Evolutionary conservation across 2,113 vertebrate genomes (phyloP).

Genomic region (Lepisosteus oculatus): DNA sequence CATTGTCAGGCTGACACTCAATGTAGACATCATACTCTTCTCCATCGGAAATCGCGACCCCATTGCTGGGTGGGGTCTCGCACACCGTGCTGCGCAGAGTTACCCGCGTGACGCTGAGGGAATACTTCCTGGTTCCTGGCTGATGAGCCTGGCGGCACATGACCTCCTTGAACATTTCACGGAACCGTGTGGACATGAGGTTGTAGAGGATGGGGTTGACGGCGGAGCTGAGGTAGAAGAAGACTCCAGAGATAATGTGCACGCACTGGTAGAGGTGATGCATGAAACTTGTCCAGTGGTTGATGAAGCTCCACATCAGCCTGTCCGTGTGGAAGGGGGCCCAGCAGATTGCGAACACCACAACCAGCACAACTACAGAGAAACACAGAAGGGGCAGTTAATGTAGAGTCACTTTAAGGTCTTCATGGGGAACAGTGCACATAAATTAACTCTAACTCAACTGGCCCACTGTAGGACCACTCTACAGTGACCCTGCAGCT

Average conservation of each 20-base stretch:
- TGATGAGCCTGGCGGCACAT: slow-evolving; percentile 59
- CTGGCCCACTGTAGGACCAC: too few species aligned
- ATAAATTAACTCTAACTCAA: too few species aligned
- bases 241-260: slow-evolving; percentile 81
- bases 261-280: slow-evolving; percentile 72
- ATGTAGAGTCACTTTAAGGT: too few species aligned
- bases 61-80: slow-evolving; percentile 52
- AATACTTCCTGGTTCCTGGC: slow-evolving; percentile 41
- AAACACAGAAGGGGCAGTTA: neutral
- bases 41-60: slow-evolving; percentile 27
- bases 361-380: slow-evolving; percentile 78
- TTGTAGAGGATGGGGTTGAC: slow-evolving; percentile 91
- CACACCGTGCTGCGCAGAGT: slow-evolving; percentile 76
- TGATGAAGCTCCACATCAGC: slow-evolving; percentile 88
- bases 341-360: slow-evolving; percentile 93
- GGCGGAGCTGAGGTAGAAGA: slow-evolving; percentile 89
- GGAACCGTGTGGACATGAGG: slow-evolving; percentile 89
- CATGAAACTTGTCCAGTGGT: slow-evolving; percentile 67
- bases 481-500: too few species aligned
- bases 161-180: slow-evolving; percentile 86
- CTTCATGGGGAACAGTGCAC: too few species aligned
- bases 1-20: slow-evolving; percentile 18
- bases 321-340: slow-evolving; percentile 88
- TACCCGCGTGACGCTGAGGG: slow-evolving; percentile 67
- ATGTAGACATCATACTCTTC: slow-evolving; percentile 41